Evolutionary conservation across 2,797 vertebrate genomes (phyloP).

Genomic region (Oreochromis mossambicus): DNA sequence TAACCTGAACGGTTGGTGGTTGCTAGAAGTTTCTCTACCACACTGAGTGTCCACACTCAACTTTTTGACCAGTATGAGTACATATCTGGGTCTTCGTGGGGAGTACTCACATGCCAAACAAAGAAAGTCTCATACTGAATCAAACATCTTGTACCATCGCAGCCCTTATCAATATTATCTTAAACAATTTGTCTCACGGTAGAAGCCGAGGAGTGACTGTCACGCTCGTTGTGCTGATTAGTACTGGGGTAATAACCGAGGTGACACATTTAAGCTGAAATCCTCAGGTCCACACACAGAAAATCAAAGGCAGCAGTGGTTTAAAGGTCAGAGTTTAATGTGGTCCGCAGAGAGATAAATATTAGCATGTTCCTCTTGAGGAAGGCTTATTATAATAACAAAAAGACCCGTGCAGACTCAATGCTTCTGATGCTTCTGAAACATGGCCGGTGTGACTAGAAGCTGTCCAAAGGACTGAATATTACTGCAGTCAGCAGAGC

Average conservation of each 20-base stretch:
- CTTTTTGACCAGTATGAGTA: background rate
- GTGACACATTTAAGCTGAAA: background rate
- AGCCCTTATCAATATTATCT: rapidly evolving
- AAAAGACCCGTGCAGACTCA: background rate
- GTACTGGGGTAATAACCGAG: background rate
- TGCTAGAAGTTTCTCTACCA: background rate
- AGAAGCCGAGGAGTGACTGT: background rate
- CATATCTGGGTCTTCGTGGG: background rate
- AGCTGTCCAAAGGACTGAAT: background rate
- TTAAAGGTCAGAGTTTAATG: background rate
- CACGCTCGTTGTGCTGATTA: background rate
- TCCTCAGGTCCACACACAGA: background rate
- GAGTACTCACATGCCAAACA: background rate
- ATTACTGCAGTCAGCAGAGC: background rate
- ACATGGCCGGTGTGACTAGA: background rate
- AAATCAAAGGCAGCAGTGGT: background rate
- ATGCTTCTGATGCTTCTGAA: background rate
- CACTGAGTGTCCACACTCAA: background rate
- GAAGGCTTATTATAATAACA: background rate
- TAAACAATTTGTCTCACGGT: background rate
- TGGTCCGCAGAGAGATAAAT: background rate
- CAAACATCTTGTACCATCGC: background rate
- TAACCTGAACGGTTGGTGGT: background rate
- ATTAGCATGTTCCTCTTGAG: background rate
- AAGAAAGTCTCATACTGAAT: rapidly evolving